Percentiles rank a stretch among this genome's conserved stretches.
Evolutionary conservation across 2,113 vertebrate genomes (phyloP).

Genomic region (Nibea albiflora): DNA sequence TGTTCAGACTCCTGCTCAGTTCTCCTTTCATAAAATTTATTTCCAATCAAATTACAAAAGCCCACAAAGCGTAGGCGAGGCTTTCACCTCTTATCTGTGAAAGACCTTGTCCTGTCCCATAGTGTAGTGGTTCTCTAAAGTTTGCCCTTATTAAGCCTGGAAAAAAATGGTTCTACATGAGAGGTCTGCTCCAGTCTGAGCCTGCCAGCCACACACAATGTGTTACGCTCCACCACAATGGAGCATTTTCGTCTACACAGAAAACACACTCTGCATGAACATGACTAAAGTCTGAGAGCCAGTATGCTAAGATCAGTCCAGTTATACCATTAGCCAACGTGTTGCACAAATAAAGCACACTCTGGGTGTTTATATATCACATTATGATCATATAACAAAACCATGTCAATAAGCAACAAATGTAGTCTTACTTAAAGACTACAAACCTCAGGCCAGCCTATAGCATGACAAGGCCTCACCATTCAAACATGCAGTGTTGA

Average conservation of each 20-base stretch:
- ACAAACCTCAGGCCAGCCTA: background rate
- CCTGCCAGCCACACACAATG: conserved; percentile 32
- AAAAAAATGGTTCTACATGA: conserved; percentile 49
- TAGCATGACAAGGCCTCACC: background rate
- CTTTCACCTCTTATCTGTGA: conserved; percentile 54
- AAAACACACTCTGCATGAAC: conserved; percentile 6
- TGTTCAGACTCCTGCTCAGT: conserved; percentile 19
- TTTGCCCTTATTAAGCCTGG: conserved; percentile 59
- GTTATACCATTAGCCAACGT: background rate
- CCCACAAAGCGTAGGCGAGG: background rate
- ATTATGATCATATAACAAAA: background rate
- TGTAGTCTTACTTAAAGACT: background rate
- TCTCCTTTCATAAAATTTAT: conserved; percentile 20
- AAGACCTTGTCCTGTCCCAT: conserved; percentile 35
- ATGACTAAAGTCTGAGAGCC: background rate
- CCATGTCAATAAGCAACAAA: background rate
- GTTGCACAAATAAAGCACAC: background rate
- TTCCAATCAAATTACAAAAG: conserved; percentile 40
- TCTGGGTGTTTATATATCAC: background rate
- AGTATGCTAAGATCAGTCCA: background rate
- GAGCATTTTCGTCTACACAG: conserved; percentile 22
- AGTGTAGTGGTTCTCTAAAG: conserved; percentile 20
- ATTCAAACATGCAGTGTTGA: background rate
- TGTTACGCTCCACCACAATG: background rate
- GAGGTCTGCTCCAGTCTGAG: conserved; percentile 19